These are phyloP conservation scores for Scophthalmus maximus DNA, from an alignment of 2,113 vertebrate species.

Conservation along the genomic window DNA sequence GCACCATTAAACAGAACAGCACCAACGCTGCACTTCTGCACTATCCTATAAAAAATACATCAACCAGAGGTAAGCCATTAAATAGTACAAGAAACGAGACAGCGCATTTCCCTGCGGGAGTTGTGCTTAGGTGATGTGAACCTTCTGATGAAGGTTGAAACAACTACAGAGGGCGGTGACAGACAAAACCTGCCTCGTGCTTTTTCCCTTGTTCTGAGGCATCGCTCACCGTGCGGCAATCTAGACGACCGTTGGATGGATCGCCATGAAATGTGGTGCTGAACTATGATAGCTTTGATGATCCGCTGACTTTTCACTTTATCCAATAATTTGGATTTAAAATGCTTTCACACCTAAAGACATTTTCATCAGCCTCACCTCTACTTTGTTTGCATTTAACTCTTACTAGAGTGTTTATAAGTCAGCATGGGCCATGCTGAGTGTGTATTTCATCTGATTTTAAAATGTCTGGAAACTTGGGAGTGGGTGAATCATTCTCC, in stretches of 20 bases:
- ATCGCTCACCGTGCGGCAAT: not conserved
- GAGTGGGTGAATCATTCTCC: too few species aligned
- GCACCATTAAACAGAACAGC: constrained; percentile 49
- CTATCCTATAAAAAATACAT: constrained; percentile 58
- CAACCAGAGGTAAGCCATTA: constrained; percentile 28
- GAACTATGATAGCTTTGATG: too few species aligned
- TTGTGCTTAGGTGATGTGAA: constrained; percentile 1
- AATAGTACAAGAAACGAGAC: constrained; percentile 32
- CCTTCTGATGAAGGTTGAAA: not conserved
- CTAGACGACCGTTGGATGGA: not conserved
- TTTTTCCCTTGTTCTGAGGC: not conserved
- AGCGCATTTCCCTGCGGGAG: not conserved
- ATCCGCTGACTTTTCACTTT: too few species aligned
- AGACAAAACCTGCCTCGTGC: not conserved
- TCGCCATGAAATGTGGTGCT: not conserved
- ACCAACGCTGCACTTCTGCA: constrained; percentile 37
- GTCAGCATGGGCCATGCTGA: too few species aligned
- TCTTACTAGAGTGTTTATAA: too few species aligned
- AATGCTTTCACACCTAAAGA: too few species aligned
- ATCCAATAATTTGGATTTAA: too few species aligned
- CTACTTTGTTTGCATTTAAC: not conserved
- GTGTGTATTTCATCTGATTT: too few species aligned
- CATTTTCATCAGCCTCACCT: not conserved
- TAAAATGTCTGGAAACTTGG: too few species aligned
- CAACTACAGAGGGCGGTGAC: not conserved